Percentiles rank a stretch among this genome's conserved stretches.
These are phyloP conservation scores for Zele albiditarsus DNA, from an alignment of 2,888 invertebrate species.

Conservation along the genomic window DNA sequence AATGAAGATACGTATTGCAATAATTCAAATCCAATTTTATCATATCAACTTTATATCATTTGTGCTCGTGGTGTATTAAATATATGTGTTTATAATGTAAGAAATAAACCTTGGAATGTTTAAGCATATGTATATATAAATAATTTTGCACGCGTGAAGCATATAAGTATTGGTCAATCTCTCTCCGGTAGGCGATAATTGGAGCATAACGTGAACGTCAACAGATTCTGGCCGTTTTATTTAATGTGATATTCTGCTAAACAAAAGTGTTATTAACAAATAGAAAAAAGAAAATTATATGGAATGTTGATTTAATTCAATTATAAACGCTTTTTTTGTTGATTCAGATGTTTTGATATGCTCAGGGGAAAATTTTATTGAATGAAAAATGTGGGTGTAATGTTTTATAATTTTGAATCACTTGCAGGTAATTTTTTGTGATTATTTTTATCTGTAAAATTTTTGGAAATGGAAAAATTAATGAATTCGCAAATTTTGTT, in stretches of 20 bases:
- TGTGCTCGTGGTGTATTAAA: background rate
- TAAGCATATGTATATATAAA: slow-evolving; percentile 4
- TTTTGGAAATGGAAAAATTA: too few relatives aligned
- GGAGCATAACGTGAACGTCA: slow-evolving; percentile 35
- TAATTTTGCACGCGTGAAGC: background rate
- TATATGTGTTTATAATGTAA: background rate
- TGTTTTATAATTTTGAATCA: too few relatives aligned
- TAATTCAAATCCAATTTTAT: background rate
- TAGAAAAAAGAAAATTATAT: background rate
- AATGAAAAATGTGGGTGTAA: too few relatives aligned
- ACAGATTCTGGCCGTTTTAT: slow-evolving; percentile 7
- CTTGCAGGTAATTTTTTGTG: too few relatives aligned
- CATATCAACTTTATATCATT: background rate
- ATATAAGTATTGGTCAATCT: slow-evolving; percentile 33
- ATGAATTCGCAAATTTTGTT: too few relatives aligned
- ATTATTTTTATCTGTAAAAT: too few relatives aligned
- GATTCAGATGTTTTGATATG: too few relatives aligned
- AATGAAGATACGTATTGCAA: background rate
- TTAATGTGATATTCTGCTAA: background rate
- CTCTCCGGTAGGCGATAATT: slow-evolving; percentile 17
- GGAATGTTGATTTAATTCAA: too few relatives aligned
- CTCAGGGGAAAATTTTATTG: too few relatives aligned
- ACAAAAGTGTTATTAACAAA: background rate
- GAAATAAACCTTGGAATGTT: slow-evolving; percentile 1
- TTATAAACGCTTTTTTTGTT: too few relatives aligned